Conservation (phyloP, 2,797 vertebrate genomes). For the Hoplostethus mediterraneus region DNA sequence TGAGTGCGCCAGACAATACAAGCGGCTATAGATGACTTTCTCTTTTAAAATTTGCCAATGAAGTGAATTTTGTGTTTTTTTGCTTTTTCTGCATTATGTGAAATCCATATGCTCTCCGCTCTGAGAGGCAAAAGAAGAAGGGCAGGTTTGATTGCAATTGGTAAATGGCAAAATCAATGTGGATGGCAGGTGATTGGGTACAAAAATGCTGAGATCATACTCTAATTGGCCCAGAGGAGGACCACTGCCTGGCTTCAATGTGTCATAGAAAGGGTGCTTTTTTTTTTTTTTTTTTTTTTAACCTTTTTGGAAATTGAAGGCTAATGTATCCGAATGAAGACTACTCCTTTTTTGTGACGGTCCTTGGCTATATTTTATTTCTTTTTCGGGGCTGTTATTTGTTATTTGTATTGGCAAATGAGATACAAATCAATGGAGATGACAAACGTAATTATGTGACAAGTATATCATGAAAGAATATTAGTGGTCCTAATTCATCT, state of each 20-base stretch:
- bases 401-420: neutral
- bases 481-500: neutral
- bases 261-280: too few relatives aligned
- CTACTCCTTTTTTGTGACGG: too few relatives aligned
- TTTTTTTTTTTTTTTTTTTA: too few relatives aligned
- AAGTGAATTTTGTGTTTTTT: neutral
- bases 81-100: neutral
- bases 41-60: constrained; percentile 18
- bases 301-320: too few relatives aligned
- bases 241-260: too few relatives aligned
- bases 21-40: neutral
- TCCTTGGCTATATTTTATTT: too few relatives aligned
- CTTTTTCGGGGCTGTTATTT: too few relatives aligned
- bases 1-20: neutral
- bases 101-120: neutral
- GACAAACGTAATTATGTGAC: constrained; percentile 1
- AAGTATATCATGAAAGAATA: constrained; percentile 23
- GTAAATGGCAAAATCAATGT: neutral
- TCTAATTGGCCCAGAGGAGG: neutral
- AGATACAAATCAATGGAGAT: neutral
- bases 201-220: neutral
- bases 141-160: neutral
- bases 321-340: too few relatives aligned
- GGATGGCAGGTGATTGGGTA: neutral
- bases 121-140: constrained; percentile 23